A percentile compares a stretch with the other conserved stretches of the same genome.
These are phyloP conservation scores for Malthinus flaveolus DNA, from an alignment of 2,888 invertebrate species.

Conservation along the genomic window DNA sequence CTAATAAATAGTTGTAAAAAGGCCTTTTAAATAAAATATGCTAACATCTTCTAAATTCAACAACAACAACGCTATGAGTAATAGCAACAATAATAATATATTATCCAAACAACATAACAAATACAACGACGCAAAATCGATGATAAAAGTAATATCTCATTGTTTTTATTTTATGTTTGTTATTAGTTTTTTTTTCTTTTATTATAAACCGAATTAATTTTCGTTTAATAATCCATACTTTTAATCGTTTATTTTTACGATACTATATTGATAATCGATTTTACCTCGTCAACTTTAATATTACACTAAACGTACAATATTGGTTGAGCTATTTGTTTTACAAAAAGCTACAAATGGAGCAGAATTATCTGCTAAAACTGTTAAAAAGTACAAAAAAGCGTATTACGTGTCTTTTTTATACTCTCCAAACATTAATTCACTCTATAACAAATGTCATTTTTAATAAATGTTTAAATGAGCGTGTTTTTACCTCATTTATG, in stretches of 20 bases:
- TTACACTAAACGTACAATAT: slow-evolving; percentile 25
- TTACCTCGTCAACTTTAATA: slow-evolving; percentile 23
- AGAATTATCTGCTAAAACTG: slow-evolving; percentile 16
- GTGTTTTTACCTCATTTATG: slow-evolving; percentile 18
- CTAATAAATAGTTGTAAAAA: slow-evolving; percentile 25
- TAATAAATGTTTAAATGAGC: slow-evolving; percentile 25
- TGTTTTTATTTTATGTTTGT: no score
- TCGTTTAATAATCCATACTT: neutral
- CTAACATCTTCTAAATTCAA: slow-evolving; percentile 44
- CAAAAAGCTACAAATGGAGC: slow-evolving; percentile 25
- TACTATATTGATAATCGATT: slow-evolving; percentile 9
- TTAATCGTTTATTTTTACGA: neutral
- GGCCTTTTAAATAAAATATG: slow-evolving; percentile 32
- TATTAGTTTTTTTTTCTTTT: no score
- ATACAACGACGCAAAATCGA: slow-evolving; percentile 52
- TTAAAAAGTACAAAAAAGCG: neutral
- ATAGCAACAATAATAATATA: slow-evolving; percentile 54
- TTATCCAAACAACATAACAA: slow-evolving; percentile 50
- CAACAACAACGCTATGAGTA: slow-evolving; percentile 52
- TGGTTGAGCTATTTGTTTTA: slow-evolving; percentile 26
- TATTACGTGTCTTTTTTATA: slow-evolving; percentile 1
- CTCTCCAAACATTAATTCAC: slow-evolving; percentile 20
- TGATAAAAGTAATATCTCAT: neutral
- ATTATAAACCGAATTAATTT: neutral
- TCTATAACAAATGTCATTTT: slow-evolving; percentile 23